Percentiles rank a stretch among this genome's conserved stretches.
Conservation (phyloP, 30 jellyfish, hydroid and myxozoan genomes). For the Aurelia coerulea region DNA sequence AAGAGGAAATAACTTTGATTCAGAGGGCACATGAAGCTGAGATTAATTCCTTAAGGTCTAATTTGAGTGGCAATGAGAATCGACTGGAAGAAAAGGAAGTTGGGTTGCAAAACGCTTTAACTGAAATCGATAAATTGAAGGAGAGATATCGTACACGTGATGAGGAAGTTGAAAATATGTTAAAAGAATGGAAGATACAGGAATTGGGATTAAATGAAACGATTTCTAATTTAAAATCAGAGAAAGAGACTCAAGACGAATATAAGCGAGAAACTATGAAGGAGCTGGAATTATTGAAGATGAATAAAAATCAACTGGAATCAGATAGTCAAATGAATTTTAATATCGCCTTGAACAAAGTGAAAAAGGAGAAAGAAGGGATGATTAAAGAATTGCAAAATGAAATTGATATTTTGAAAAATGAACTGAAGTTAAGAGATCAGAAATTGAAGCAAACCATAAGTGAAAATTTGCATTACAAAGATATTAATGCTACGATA, state of each 20-base stretch:
- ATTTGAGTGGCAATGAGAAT: too few species aligned
- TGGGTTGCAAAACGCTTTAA: too few species aligned
- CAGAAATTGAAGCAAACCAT: constrained; percentile 4
- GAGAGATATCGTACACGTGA: not conserved
- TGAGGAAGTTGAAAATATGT: constrained; percentile 31
- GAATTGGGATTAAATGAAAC: constrained; percentile 3
- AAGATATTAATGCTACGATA: constrained; percentile 26
- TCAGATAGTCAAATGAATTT: constrained; percentile 16
- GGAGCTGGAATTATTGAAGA: too few species aligned
- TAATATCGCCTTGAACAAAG: constrained; percentile 70
- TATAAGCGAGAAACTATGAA: too few species aligned
- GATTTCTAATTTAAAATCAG: not conserved
- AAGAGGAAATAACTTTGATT: too few species aligned
- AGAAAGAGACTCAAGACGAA: constrained; percentile 28
- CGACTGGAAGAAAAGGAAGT: too few species aligned
- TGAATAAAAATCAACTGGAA: too few species aligned
- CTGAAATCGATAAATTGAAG: too few species aligned
- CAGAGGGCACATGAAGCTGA: too few species aligned
- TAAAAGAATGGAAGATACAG: constrained; percentile 4
- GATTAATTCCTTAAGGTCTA: too few species aligned
- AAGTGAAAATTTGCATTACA: constrained; percentile 27
- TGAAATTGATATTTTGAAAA: constrained; percentile 9
- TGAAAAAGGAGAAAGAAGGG: constrained; percentile 75
- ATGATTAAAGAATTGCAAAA: constrained; percentile 42
- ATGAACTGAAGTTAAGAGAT: constrained; percentile 13